phyloP scores from a whole-genome alignment of 1,140 invertebrate species.

The Pomacea maculata region DNA sequence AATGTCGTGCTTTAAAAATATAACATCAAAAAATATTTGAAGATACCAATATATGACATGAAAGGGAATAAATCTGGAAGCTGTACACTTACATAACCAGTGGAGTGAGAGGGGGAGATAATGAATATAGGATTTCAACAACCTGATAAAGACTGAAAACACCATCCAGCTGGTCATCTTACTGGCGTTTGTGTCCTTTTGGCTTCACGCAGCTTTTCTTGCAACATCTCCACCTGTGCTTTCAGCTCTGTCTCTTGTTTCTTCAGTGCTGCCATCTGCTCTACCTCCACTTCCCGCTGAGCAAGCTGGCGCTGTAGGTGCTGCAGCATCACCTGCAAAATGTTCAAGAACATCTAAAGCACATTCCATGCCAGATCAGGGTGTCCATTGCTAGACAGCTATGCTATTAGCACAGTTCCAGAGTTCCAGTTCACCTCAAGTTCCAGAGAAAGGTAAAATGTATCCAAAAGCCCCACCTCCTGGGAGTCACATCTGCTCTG shows the following conservation, averaged over 20 bases:
- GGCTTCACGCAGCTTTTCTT: conserved; percentile 55
- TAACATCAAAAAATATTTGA: too few species aligned
- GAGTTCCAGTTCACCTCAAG: too few species aligned
- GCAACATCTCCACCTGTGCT: conserved; percentile 49
- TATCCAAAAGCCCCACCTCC: conserved; percentile 40
- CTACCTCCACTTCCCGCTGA: conserved; percentile 46
- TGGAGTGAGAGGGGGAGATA: too few species aligned
- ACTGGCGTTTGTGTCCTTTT: conserved; percentile 59
- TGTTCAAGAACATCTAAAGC: too few species aligned
- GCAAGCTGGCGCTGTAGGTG: conserved; percentile 56
- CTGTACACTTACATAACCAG: too few species aligned
- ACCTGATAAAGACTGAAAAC: background rate
- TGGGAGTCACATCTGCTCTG: conserved; percentile 60
- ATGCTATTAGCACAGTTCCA: too few species aligned
- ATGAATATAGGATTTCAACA: too few species aligned
- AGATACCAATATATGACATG: background rate
- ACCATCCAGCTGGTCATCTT: conserved; percentile 25
- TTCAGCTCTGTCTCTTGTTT: conserved; percentile 50
- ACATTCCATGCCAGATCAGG: too few species aligned
- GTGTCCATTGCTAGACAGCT: too few species aligned
- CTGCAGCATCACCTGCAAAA: conserved; percentile 53
- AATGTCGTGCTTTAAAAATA: too few species aligned
- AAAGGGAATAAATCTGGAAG: background rate
- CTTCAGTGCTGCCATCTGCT: conserved; percentile 50
- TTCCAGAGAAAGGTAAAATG: background rate